These are phyloP conservation scores for Pterostichus madidus DNA, from an alignment of 2,888 invertebrate species.

Conservation along the genomic window DNA sequence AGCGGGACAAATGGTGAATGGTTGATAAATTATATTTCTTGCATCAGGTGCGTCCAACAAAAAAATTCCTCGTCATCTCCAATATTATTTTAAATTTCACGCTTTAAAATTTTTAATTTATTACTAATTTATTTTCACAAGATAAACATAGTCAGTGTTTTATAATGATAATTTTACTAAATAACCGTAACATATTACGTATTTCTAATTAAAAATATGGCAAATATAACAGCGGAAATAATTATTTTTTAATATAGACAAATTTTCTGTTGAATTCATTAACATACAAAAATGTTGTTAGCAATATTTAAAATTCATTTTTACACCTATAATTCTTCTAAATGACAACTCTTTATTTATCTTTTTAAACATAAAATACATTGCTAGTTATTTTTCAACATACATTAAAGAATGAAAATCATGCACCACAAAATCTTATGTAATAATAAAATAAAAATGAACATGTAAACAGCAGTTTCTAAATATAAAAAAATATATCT, in stretches of 20 bases:
- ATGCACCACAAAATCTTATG: too few relatives aligned
- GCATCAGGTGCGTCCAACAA: conserved; percentile 11
- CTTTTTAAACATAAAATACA: not conserved
- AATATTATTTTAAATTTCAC: conserved; percentile 49
- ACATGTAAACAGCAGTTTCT: too few relatives aligned
- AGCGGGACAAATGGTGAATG: too few relatives aligned
- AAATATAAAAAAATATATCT: too few relatives aligned
- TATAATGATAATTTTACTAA: conserved; percentile 34
- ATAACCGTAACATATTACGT: conserved; percentile 41
- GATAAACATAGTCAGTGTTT: conserved; percentile 1
- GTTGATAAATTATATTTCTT: not conserved
- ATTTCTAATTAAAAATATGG: conserved; percentile 47
- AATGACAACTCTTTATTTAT: conserved; percentile 29
- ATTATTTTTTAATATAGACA: conserved; percentile 52
- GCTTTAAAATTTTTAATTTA: conserved; percentile 33
- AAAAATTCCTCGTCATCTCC: conserved; percentile 42
- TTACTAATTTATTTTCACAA: conserved; percentile 35
- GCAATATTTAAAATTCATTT: conserved; percentile 27
- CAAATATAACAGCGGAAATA: conserved; percentile 44
- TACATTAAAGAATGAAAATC: too few relatives aligned
- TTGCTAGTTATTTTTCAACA: not conserved
- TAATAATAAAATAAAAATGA: too few relatives aligned
- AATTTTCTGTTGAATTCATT: conserved; percentile 26
- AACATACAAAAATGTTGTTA: conserved; percentile 26
- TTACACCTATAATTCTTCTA: not conserved